These are phyloP conservation scores for Leucosticte australis DNA, from an alignment of 2,113 vertebrate genomes.

Conservation along the genomic window DNA sequence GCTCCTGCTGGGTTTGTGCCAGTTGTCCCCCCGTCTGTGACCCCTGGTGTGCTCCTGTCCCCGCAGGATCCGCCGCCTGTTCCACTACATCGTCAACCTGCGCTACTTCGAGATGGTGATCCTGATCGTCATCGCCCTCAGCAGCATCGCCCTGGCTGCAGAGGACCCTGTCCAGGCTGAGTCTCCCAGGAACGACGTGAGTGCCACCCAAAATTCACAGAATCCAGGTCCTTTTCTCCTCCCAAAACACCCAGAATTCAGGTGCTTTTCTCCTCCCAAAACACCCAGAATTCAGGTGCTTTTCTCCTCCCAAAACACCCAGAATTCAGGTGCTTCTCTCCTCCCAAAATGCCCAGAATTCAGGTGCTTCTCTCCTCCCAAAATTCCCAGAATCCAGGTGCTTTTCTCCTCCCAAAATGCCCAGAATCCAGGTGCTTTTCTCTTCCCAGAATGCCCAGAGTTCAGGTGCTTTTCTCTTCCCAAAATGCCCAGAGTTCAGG, in stretches of 20 bases:
- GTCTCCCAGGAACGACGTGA: constrained; percentile 88
- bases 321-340: no score
- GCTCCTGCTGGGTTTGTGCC: background rate
- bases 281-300: background rate
- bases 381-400: fast-evolving
- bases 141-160: constrained; percentile 94
- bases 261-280: no score
- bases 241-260: fast-evolving
- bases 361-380: no score
- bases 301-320: background rate
- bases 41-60: background rate
- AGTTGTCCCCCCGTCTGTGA: background rate
- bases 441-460: background rate
- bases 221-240: no score
- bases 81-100: constrained; percentile 93
- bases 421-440: background rate
- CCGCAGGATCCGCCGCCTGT: constrained; percentile 86
- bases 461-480: no score
- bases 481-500: fast-evolving
- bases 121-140: constrained; percentile 92
- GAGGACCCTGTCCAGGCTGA: constrained; percentile 93
- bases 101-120: constrained; percentile 98
- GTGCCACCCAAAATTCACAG: background rate
- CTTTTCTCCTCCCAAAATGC: fast-evolving
- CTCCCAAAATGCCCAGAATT: fast-evolving